Percentiles rank a stretch among this genome's conserved stretches.
These are phyloP conservation scores for Agapetus fuscipes DNA, from an alignment of 2,888 invertebrate genomes.

Conservation along the genomic window DNA sequence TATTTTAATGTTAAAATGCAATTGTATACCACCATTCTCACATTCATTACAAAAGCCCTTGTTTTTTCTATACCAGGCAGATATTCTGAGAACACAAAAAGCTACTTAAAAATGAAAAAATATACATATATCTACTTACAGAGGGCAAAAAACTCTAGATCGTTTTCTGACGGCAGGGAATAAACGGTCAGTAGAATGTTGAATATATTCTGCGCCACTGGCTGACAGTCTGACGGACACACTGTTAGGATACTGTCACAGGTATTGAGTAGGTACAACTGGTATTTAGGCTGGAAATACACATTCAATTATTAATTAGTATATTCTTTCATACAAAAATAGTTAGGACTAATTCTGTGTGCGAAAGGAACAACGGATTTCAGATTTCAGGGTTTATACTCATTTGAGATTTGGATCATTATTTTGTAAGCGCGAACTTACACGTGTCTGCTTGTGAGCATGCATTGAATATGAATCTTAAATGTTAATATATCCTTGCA, in stretches of 20 bases:
- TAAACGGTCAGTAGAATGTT: conserved; percentile 36
- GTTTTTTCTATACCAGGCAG: no score
- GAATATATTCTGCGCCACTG: conserved; percentile 34
- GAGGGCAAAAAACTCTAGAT: conserved; percentile 36
- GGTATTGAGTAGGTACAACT: conserved; percentile 47
- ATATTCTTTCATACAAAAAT: background rate
- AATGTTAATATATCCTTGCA: no score
- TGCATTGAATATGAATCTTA: no score
- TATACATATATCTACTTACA: conserved; percentile 29
- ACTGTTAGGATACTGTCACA: conserved; percentile 43
- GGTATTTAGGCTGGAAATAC: conserved; percentile 43
- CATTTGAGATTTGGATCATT: no score
- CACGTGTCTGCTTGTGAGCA: no score
- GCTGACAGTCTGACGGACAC: conserved; percentile 34
- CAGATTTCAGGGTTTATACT: background rate
- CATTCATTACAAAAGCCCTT: no score
- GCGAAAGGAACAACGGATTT: background rate
- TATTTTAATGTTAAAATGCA: no score
- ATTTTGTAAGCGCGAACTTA: no score
- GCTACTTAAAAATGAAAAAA: background rate
- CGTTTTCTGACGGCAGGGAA: conserved; percentile 35
- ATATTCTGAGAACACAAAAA: no score
- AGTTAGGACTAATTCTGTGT: no score
- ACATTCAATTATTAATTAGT: background rate
- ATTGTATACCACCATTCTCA: no score